Evolutionary conservation across 1,140 invertebrate genomes (phyloP).

Genomic region (Hyles euphorbiae): DNA sequence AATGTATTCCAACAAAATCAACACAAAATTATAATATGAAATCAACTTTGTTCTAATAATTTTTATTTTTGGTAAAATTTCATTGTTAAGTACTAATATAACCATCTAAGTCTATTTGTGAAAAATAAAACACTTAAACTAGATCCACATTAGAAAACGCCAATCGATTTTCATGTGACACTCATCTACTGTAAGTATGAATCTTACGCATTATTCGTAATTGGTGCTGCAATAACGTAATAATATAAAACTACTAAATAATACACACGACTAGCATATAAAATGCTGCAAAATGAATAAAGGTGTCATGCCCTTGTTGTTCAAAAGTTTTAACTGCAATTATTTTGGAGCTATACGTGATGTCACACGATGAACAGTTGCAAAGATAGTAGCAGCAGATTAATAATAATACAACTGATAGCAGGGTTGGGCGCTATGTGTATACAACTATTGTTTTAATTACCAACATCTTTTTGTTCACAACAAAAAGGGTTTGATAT

Average conservation of each 20-base stretch:
- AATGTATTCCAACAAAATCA: constrained; percentile 44
- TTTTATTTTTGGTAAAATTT: constrained; percentile 62
- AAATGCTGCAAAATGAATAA: constrained; percentile 36
- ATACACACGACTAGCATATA: constrained; percentile 60
- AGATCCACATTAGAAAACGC: neutral
- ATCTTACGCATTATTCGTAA: neutral
- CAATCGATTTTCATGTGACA: constrained; percentile 1
- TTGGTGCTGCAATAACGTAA: constrained; percentile 4
- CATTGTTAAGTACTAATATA: constrained; percentile 67
- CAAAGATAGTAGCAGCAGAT: no score
- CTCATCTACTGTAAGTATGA: constrained; percentile 1
- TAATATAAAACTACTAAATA: constrained; percentile 18
- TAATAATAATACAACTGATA: no score
- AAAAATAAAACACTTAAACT: constrained; percentile 23
- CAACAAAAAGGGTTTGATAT: no score
- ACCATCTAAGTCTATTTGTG: constrained; percentile 51
- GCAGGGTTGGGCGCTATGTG: no score
- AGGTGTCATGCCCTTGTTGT: neutral
- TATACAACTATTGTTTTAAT: no score
- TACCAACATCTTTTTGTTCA: no score
- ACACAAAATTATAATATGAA: constrained; percentile 46
- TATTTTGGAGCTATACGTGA: no score
- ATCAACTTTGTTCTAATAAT: constrained; percentile 58
- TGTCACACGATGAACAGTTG: no score
- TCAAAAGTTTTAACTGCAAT: neutral